Percentiles rank a stretch among this genome's conserved stretches.
phyloP scores from a whole-genome alignment of 2,113 vertebrate genomes.

The Ageneiosus marmoratus region DNA sequence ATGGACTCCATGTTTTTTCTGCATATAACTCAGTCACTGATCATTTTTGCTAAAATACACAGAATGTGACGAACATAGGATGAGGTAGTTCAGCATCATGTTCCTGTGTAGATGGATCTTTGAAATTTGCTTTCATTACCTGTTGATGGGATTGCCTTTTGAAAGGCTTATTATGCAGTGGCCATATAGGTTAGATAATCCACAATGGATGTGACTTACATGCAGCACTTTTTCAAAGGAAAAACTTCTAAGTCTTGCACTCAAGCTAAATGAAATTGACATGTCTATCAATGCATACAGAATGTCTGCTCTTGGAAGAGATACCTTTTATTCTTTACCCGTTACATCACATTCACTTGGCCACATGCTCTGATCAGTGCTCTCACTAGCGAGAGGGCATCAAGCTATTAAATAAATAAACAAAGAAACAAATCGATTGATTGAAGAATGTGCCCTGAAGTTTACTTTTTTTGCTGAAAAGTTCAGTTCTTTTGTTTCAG shows the following conservation, averaged over 20 bases:
- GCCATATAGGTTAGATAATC: conserved; percentile 71
- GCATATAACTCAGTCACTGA: conserved; percentile 21
- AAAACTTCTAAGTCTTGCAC: conserved; percentile 60
- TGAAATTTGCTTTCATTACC: conserved; percentile 40
- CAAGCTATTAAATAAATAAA: conserved; percentile 58
- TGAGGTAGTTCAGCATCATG: neutral
- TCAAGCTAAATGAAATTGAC: conserved; percentile 76
- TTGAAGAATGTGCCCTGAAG: conserved; percentile 56
- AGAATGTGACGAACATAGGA: neutral
- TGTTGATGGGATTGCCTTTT: conserved; percentile 47
- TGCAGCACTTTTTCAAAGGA: conserved; percentile 66
- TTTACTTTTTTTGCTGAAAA: conserved; percentile 50
- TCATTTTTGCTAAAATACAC: neutral
- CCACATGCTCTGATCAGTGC: conserved; percentile 69
- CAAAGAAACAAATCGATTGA: conserved; percentile 69
- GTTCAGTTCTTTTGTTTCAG: conserved; percentile 50
- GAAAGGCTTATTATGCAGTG: conserved; percentile 73
- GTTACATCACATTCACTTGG: conserved; percentile 72
- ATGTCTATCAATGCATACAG: conserved; percentile 65
- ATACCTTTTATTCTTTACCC: conserved; percentile 73
- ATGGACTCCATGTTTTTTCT: conserved; percentile 20
- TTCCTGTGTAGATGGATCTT: conserved; percentile 4
- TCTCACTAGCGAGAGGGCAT: conserved; percentile 38
- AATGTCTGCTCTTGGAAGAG: conserved; percentile 73
- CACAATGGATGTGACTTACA: conserved; percentile 60